phyloP scores from a whole-genome alignment of 2,888 invertebrate genomes.

The Cephus rjabovi region DNA sequence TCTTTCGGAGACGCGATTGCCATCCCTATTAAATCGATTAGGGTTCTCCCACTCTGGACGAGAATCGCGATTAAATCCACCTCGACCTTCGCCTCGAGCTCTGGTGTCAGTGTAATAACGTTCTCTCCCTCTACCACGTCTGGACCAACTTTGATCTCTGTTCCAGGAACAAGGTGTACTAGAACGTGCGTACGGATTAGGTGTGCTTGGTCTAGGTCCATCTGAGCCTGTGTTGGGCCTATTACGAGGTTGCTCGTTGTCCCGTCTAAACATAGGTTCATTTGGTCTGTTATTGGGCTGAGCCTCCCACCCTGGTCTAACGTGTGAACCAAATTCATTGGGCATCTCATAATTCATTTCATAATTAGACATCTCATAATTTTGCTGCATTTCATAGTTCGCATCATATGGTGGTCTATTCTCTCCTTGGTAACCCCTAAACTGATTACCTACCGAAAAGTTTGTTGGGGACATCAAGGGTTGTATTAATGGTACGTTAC shows the following conservation, averaged over 20 bases:
- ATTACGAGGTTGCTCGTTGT: constrained; percentile 29
- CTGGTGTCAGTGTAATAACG: constrained; percentile 28
- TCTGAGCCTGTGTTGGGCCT: constrained; percentile 41
- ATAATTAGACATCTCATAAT: constrained; percentile 4
- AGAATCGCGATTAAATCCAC: constrained; percentile 37
- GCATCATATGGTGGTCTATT: neutral
- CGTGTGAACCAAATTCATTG: constrained; percentile 9
- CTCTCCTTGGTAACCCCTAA: constrained; percentile 13
- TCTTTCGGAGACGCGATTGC: constrained; percentile 34
- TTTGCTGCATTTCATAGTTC: constrained; percentile 9
- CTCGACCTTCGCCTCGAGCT: constrained; percentile 29
- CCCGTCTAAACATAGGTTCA: constrained; percentile 23
- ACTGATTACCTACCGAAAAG: constrained; percentile 27
- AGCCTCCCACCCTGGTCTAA: neutral
- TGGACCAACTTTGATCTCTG: constrained; percentile 27
- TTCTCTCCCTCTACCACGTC: constrained; percentile 30
- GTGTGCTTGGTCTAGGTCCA: constrained; percentile 24
- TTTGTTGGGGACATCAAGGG: constrained; percentile 33
- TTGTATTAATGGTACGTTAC: constrained; percentile 16
- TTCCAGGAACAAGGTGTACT: constrained; percentile 34
- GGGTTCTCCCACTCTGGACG: constrained; percentile 18
- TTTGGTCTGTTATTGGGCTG: constrained; percentile 1
- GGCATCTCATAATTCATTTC: constrained; percentile 14
- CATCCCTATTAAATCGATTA: constrained; percentile 35
- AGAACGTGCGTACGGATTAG: constrained; percentile 24